Percentiles rank a stretch among this genome's conserved stretches.
Evolutionary conservation across 2,888 invertebrate species (phyloP).

Genomic region (Chaetogeoica ovagalla): DNA sequence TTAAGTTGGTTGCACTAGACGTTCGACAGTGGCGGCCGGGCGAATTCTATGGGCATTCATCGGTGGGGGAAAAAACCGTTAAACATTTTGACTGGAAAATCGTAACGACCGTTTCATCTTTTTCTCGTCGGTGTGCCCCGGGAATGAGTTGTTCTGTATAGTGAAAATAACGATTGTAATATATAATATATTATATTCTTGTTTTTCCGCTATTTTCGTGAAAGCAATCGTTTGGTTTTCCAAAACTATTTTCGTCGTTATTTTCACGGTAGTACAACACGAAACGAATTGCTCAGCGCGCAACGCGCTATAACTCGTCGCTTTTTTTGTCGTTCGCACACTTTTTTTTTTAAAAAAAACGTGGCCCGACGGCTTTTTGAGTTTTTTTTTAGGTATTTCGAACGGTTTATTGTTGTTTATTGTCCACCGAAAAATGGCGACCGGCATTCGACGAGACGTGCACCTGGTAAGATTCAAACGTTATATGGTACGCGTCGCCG

Average conservation of each 20-base stretch:
- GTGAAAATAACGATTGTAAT: too few relatives aligned
- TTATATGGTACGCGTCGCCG: background rate
- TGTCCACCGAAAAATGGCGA: constrained; percentile 33
- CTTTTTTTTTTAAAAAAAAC: background rate
- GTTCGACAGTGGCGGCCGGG: too few relatives aligned
- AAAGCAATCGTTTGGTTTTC: constrained; percentile 10
- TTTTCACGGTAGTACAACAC: background rate
- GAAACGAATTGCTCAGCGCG: too few relatives aligned
- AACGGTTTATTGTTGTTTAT: background rate
- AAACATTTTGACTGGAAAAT: constrained; percentile 10
- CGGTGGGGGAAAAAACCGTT: constrained; percentile 47
- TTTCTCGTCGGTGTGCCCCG: background rate
- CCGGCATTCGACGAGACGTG: constrained; percentile 47
- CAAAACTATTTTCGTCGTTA: constrained; percentile 37
- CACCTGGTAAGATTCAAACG: constrained; percentile 28
- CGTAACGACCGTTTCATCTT: background rate
- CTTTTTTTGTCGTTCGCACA: too few relatives aligned
- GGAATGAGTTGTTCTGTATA: too few relatives aligned
- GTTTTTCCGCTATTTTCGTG: constrained; percentile 34
- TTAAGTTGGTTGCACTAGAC: constrained; percentile 21
- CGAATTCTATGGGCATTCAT: too few relatives aligned
- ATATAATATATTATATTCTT: background rate
- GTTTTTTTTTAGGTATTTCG: background rate
- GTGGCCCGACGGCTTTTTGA: background rate
- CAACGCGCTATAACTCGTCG: too few relatives aligned